Conservation (phyloP, 2,888 invertebrate genomes). For the Augochlorella aurata region DNA sequence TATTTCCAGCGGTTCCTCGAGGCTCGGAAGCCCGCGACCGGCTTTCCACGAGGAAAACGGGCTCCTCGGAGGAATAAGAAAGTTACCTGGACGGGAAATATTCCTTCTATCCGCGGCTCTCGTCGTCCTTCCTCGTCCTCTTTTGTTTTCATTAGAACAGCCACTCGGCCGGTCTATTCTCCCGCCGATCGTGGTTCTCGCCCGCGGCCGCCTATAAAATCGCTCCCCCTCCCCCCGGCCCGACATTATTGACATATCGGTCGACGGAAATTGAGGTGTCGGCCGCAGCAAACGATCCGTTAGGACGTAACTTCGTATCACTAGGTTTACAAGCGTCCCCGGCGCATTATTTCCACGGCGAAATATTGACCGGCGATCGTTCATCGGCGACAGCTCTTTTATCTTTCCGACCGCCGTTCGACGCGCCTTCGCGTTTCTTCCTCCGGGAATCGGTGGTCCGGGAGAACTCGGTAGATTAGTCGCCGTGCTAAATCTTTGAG, state of each 20-base stretch:
- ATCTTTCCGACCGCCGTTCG: conserved; percentile 20
- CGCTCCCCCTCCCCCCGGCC: conserved; percentile 42
- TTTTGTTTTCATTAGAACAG: conserved; percentile 57
- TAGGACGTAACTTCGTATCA: conserved; percentile 53
- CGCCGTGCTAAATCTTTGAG: background rate
- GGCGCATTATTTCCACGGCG: conserved; percentile 47
- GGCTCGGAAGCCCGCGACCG: conserved; percentile 14
- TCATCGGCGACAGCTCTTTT: conserved; percentile 46
- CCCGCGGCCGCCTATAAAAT: conserved; percentile 56
- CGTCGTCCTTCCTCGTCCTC: background rate
- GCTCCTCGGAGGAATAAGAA: conserved; percentile 49
- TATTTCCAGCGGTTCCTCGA: conserved; percentile 17
- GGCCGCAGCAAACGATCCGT: conserved; percentile 57
- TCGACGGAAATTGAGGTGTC: conserved; percentile 63
- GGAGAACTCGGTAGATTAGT: background rate
- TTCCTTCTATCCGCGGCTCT: conserved; percentile 4
- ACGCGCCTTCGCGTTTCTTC: background rate
- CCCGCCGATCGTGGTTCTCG: conserved; percentile 30
- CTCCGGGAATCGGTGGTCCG: background rate
- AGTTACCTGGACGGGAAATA: conserved; percentile 36
- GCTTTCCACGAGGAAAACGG: conserved; percentile 3
- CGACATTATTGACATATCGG: conserved; percentile 67
- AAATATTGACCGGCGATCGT: conserved; percentile 53
- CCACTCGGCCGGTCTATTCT: conserved; percentile 42
- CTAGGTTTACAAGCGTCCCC: conserved; percentile 27